Percentiles rank a stretch among this genome's conserved stretches.
Conservation (phyloP, 2,113 vertebrate species). For the Sialia sialis region DNA sequence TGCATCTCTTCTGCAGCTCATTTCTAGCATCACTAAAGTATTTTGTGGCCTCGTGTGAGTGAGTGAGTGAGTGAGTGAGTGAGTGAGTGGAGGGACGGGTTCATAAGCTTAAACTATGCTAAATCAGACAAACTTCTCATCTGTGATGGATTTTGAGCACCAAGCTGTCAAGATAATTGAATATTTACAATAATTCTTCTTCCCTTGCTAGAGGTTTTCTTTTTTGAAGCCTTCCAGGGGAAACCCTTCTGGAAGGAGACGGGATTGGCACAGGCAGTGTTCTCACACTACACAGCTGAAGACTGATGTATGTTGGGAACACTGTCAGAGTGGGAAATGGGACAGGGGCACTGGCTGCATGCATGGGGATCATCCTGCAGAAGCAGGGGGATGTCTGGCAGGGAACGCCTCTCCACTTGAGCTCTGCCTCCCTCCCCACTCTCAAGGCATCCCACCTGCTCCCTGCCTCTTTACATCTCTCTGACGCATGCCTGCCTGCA, state of each 20-base stretch:
- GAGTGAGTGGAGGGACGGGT: not conserved
- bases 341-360: not conserved
- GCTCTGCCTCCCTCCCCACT: not conserved
- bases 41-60: not conserved
- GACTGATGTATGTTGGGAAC: not conserved
- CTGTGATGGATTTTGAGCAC: slow-evolving; percentile 22
- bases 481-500: not conserved
- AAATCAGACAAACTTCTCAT: slow-evolving; percentile 29
- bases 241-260: not conserved
- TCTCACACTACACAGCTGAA: not conserved
- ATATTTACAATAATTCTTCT: slow-evolving; percentile 17
- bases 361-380: not conserved
- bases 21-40: not conserved
- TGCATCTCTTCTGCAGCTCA: not conserved
- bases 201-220: not conserved
- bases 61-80: not conserved
- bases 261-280: rapidly evolving
- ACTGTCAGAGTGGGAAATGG: not conserved
- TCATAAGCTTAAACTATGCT: slow-evolving; percentile 21
- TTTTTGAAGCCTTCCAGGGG: not conserved
- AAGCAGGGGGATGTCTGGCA: not conserved
- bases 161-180: slow-evolving; percentile 41
- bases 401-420: rapidly evolving
- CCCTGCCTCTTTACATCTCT: not conserved
- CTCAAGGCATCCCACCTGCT: not conserved